Evolutionary conservation across 2,888 invertebrate genomes (phyloP).

Genomic region (Dasypolia templi): DNA sequence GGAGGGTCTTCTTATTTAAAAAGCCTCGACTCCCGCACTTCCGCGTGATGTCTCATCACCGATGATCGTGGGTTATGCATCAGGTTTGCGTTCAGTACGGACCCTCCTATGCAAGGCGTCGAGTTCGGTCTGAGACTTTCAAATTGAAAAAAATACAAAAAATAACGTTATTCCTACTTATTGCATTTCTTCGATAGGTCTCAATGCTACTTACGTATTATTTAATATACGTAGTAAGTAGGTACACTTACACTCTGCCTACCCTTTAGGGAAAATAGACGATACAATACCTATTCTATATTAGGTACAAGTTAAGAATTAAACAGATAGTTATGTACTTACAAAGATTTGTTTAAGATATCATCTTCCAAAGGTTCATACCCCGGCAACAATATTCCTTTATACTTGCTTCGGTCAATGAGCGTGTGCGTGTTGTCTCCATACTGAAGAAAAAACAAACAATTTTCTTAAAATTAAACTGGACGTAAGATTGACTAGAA

Average conservation of each 20-base stretch:
- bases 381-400: conserved; percentile 97
- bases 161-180: background rate
- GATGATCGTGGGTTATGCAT: too few species aligned
- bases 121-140: too few species aligned
- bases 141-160: background rate
- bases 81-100: too few species aligned
- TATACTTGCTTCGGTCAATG: conserved; percentile 95
- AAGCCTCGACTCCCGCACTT: too few species aligned
- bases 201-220: background rate
- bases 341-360: conserved; percentile 90
- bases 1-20: too few species aligned
- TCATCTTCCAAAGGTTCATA: conserved; percentile 91
- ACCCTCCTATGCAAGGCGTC: too few species aligned
- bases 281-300: too few species aligned
- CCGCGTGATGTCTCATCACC: too few species aligned
- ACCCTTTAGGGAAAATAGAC: too few species aligned
- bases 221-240: too few species aligned
- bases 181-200: background rate
- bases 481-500: background rate
- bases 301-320: too few species aligned
- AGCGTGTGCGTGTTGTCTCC: conserved; percentile 99
- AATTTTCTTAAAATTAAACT: conserved; percentile 28
- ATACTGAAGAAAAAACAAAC: conserved; percentile 93
- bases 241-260: too few species aligned
- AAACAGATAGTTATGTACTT: conserved; percentile 74